phyloP scores from a whole-genome alignment of 2,113 vertebrate genomes.

The Burhinus bistriatus region DNA sequence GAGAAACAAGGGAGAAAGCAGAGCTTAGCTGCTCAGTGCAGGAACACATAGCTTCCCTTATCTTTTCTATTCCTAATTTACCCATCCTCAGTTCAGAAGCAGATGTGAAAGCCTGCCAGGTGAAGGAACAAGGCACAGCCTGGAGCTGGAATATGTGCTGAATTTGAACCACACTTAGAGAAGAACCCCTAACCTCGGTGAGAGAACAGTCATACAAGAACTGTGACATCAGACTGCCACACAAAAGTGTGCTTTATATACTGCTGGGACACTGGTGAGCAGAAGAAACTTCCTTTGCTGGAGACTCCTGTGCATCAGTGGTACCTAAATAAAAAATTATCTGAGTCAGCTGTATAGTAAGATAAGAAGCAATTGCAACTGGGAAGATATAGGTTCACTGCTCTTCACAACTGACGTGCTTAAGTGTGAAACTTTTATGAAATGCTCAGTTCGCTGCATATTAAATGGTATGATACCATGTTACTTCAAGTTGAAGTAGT shows the following conservation, averaged over 20 bases:
- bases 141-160: background rate
- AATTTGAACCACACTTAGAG: background rate
- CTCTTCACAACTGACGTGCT: no score
- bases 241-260: background rate
- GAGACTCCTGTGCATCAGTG: no score
- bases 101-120: background rate
- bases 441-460: rapidly evolving
- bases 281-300: background rate
- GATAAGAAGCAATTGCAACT: background rate
- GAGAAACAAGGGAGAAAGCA: background rate
- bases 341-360: background rate
- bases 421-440: background rate
- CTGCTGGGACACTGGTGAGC: background rate
- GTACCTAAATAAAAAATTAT: background rate
- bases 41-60: background rate
- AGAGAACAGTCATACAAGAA: background rate
- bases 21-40: background rate
- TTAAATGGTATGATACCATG: background rate
- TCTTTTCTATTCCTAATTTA: background rate
- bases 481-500: background rate
- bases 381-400: background rate
- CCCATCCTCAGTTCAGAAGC: background rate
- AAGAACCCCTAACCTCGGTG: background rate
- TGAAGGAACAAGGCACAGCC: background rate
- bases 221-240: background rate